Evolutionary conservation across 2,888 invertebrate species (phyloP), one percentile per base, ranked within the genome.

Genomic region (Noctua comes): DNA sequence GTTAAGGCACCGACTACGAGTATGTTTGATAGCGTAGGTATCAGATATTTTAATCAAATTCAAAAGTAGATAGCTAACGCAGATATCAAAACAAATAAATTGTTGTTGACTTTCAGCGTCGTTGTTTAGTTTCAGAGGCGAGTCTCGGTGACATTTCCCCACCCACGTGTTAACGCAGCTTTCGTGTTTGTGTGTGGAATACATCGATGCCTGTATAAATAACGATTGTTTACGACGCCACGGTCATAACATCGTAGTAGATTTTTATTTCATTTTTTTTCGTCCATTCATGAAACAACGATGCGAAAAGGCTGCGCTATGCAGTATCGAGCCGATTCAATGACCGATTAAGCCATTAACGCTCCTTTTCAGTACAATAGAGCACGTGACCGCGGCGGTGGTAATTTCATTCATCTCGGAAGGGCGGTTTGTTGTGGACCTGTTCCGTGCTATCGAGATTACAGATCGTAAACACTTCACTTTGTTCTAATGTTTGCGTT

Each of bases 341-440:
- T 93, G 94, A 93, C 93, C 94, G 95, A 96, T 95, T 95, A 95
- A 93, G 85, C 93, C 91, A 95, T 95, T 94, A 94, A 91, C 92
- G 93, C 92, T 80, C 86, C 93, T 93, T 94, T 93, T 92, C 90
- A 93, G 92, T 93, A 95, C 94, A 95, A 95, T 95, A 94, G 94
- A 91, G 92, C 95, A 94, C 96, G 95, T 95, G 94, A 94, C 93
- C 90, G 92, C 90, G 92, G 83, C 88, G 86, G 91, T 81, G 88
- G 92, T 93, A 92, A 92, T 93, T 93, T 93, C 94, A 95, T 96
- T 96, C 94, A 95, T 93, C 91, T 89, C 84, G 85, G 84, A 91
- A 93, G 93, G 93, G 93, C 90, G 88, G 88, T 86, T 90, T 90
- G 89, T 89, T 88, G 82, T 87, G 79, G 76, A 83, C 80, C 86